Conservation (phyloP, 1,140 invertebrate species). For the Drosophila prosaltans region DNA sequence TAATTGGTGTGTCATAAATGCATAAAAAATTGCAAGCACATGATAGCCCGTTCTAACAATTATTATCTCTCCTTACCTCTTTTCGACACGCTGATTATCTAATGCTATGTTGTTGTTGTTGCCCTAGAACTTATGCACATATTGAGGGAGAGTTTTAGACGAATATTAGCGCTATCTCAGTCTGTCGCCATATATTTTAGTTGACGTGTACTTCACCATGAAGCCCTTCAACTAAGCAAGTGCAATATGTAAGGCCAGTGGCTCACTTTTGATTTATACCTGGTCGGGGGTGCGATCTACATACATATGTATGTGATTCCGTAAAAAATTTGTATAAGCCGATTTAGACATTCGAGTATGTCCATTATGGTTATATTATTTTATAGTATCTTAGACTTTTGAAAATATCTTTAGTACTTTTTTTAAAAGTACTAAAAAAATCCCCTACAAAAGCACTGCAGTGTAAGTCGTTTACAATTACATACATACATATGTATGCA, state of each 20-base stretch:
- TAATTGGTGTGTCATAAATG: slow-evolving; percentile 68
- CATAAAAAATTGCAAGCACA: slow-evolving; percentile 73
- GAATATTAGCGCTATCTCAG: slow-evolving; percentile 32
- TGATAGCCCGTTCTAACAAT: slow-evolving; percentile 42
- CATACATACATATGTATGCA: slow-evolving; percentile 14
- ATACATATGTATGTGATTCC: neutral
- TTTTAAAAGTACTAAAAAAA: neutral
- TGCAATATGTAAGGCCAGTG: slow-evolving; percentile 27
- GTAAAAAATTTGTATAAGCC: neutral
- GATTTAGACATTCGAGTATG: neutral
- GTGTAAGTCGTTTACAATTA: slow-evolving; percentile 10
- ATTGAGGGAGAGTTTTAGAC: slow-evolving; percentile 14
- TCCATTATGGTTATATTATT: no score
- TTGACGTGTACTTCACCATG: slow-evolving; percentile 57
- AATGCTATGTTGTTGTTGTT: slow-evolving; percentile 11
- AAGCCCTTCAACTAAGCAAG: slow-evolving; percentile 60
- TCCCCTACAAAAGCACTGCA: neutral
- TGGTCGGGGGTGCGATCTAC: neutral
- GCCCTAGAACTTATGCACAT: slow-evolving; percentile 17
- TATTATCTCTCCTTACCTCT: slow-evolving; percentile 58
- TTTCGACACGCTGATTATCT: slow-evolving; percentile 27
- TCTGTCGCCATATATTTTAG: slow-evolving; percentile 42
- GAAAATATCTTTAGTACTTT: neutral
- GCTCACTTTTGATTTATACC: neutral
- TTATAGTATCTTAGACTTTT: neutral